A percentile compares a stretch with the other conserved stretches of the same genome.
phyloP scores from a whole-genome alignment of 1,140 invertebrate species.

The Drosophila ambigua region DNA sequence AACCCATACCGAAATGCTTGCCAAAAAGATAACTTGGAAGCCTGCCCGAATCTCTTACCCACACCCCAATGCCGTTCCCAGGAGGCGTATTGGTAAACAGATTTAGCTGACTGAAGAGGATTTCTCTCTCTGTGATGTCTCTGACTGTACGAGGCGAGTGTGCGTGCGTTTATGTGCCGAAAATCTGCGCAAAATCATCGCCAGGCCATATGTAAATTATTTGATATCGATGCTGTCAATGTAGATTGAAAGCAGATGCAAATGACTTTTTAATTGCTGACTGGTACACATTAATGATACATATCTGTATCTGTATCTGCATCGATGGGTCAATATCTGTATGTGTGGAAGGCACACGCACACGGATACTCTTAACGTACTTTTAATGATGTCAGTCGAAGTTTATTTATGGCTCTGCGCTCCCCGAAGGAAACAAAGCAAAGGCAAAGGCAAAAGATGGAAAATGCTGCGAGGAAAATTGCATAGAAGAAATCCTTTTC shows the following conservation, averaged over 20 bases:
- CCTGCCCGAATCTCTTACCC: conserved; percentile 40
- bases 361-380: conserved; percentile 26
- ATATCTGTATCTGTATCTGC: conserved; percentile 2
- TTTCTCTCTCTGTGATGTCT: conserved; percentile 13
- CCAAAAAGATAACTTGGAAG: conserved; percentile 54
- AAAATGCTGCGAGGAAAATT: conserved; percentile 31
- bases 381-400: conserved; percentile 59
- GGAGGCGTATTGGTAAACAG: conserved; percentile 38
- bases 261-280: conserved; percentile 43
- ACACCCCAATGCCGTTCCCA: conserved; percentile 38
- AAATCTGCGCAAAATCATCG: conserved; percentile 54
- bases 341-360: not conserved
- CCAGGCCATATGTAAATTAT: conserved; percentile 48
- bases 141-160: not conserved
- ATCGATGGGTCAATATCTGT: not conserved
- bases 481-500: conserved; percentile 16
- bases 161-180: conserved; percentile 25
- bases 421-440: conserved; percentile 35
- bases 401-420: conserved; percentile 42
- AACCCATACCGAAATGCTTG: not conserved
- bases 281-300: conserved; percentile 13
- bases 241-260: conserved; percentile 4
- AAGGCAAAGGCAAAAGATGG: too few species aligned
- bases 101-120: conserved; percentile 62
- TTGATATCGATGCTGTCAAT: conserved; percentile 41